A percentile compares a stretch with the other conserved stretches of the same genome.
These are phyloP conservation scores for Zoanthus gigantus DNA, from an alignment of 92 coral and sea anemone species.

Conservation along the genomic window DNA sequence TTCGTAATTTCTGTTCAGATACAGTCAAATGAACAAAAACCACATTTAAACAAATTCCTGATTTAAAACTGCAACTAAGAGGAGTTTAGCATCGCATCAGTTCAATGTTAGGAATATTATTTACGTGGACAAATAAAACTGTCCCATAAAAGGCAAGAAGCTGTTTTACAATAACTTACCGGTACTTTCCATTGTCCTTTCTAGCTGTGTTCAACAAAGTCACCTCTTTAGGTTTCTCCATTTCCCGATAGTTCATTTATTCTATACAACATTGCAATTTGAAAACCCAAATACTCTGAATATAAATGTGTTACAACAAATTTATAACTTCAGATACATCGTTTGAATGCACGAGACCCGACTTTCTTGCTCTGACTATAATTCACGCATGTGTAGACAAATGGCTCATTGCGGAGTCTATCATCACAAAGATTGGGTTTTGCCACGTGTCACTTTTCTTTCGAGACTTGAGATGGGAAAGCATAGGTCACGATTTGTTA, in stretches of 20 bases:
- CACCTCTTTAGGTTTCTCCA: background rate
- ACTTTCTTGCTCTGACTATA: background rate
- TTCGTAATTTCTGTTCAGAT: slow-evolving; percentile 1
- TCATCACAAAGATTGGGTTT: background rate
- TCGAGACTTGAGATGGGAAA: background rate
- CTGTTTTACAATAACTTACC: slow-evolving; percentile 1
- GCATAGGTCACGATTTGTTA: no score
- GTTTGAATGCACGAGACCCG: background rate
- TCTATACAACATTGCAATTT: background rate
- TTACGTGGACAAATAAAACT: background rate
- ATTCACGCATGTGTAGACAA: slow-evolving; percentile 11
- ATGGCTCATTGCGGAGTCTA: background rate
- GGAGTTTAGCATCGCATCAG: background rate
- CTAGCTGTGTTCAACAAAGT: background rate
- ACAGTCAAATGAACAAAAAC: background rate
- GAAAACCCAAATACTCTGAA: background rate
- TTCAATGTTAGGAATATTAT: background rate
- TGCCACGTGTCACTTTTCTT: slow-evolving; percentile 1
- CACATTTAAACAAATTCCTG: background rate
- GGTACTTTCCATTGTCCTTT: slow-evolving; percentile 3
- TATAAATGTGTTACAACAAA: background rate
- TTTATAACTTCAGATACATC: background rate
- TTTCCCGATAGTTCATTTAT: background rate
- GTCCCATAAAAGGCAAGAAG: background rate
- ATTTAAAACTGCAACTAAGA: background rate